Conservation (phyloP, 2,113 vertebrate genomes). For the Chrysemys picta region DNA sequence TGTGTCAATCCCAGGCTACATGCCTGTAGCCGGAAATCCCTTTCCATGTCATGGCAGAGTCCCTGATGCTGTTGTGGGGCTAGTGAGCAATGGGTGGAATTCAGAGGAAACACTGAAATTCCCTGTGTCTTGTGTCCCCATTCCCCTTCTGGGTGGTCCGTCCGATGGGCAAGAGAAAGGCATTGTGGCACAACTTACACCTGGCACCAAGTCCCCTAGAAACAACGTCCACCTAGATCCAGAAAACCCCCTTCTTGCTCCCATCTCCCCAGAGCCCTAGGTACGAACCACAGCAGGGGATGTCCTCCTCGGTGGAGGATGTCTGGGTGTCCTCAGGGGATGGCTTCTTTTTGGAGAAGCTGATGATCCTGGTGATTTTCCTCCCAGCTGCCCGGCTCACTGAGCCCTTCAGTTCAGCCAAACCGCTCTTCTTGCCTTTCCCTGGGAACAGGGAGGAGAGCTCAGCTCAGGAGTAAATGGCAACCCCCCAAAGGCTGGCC, state of each 20-base stretch:
- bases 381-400: constrained; percentile 93
- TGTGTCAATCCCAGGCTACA: too few relatives aligned
- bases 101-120: background rate
- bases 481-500: background rate
- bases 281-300: constrained; percentile 89
- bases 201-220: background rate
- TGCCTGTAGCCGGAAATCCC: too few relatives aligned
- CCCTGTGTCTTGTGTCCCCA: accelerated
- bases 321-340: constrained; percentile 83
- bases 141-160: accelerated
- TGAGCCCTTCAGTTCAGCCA: constrained; percentile 94
- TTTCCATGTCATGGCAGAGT: background rate
- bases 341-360: constrained; percentile 95
- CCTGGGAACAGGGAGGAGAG: constrained; percentile 68
- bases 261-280: accelerated
- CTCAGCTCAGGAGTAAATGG: background rate
- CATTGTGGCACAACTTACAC: background rate
- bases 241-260: accelerated
- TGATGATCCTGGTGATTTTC: constrained; percentile 97
- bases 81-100: background rate
- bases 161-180: accelerated
- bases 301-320: constrained; percentile 83
- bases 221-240: background rate
- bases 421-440: constrained; percentile 88
- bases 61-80: background rate